A percentile compares a stretch with the other conserved stretches of the same genome.
phyloP scores from a whole-genome alignment of 2,113 vertebrate genomes.

The Pituophis catenifer region DNA sequence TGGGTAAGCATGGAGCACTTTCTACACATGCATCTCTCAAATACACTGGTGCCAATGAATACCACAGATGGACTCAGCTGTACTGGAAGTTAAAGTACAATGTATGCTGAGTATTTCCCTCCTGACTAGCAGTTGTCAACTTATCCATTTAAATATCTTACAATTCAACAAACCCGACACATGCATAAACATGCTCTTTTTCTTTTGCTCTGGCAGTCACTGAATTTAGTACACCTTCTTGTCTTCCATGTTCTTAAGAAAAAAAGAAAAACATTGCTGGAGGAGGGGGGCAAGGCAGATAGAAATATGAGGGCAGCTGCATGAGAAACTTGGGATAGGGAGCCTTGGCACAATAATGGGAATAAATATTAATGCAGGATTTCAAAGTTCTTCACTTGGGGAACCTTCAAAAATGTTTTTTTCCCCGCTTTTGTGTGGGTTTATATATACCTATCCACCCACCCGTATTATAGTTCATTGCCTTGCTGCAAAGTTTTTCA shows the following conservation, averaged over 20 bases:
- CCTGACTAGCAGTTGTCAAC: not conserved
- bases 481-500: slow-evolving; percentile 1
- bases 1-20: not conserved
- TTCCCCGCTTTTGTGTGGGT: not conserved
- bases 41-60: not conserved
- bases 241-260: not conserved
- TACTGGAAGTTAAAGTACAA: not conserved
- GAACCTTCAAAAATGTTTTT: slow-evolving; percentile 12
- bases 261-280: not conserved
- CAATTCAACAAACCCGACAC: not conserved
- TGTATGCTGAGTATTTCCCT: not conserved
- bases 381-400: slow-evolving; percentile 12
- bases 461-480: not conserved
- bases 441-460: not conserved
- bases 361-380: slow-evolving; percentile 14
- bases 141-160: not conserved
- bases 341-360: not conserved
- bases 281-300: not conserved
- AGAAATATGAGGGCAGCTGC: not conserved
- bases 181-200: not conserved
- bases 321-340: not conserved
- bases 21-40: not conserved
- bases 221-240: not conserved
- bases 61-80: not conserved
- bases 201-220: not conserved